Evolutionary conservation across 2,113 vertebrate species (phyloP), one percentile per base, ranked within the genome.

Genomic region (Abramis brama): DNA sequence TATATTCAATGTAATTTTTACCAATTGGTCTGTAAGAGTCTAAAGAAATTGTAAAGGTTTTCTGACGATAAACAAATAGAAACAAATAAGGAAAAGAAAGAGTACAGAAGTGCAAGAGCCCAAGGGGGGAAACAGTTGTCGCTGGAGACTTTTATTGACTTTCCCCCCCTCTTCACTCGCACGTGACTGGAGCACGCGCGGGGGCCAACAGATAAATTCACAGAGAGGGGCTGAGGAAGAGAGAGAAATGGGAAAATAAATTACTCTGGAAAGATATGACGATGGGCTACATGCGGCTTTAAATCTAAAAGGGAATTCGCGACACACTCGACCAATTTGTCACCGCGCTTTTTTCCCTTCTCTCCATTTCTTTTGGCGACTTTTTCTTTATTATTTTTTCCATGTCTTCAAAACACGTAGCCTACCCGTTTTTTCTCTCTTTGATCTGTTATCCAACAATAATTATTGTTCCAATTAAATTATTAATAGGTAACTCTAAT

Each of bases 171-270:
- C 88, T 88, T 90, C 85, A 86, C 79, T 87, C 86, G 74, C 94
- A 95, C 91, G 93, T 95, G 94, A 94, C 93, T 90, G 88, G 78
- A 87, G 86, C 87, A 73, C 76, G 82, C 64, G 77, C 86, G 21
- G 85, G 85, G 86, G 88, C 87, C 83, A 91, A 93, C 94, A 94
- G 93, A 95, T 94, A 94, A 94, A 94, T 96, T 94, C 94, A 95
- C 93, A 93, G 86, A 91, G 90, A 77, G 89, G 88, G 91, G 83
- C 83, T 36, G 89, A 93, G 93, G 91, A 88, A 90, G 92, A 91
- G 91, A 95, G 95, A 96, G 94, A 96, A 95, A 96, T 96, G 95
- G 94, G 94, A 95, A 96, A 96, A 96, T 95, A 96, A 96, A 96
- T 96, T 94, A 95, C 95, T 95, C 92, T 95, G 94, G 96, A 96